Conservation (phyloP, 2,888 invertebrate genomes). For the Cheilosia vernalis region DNA sequence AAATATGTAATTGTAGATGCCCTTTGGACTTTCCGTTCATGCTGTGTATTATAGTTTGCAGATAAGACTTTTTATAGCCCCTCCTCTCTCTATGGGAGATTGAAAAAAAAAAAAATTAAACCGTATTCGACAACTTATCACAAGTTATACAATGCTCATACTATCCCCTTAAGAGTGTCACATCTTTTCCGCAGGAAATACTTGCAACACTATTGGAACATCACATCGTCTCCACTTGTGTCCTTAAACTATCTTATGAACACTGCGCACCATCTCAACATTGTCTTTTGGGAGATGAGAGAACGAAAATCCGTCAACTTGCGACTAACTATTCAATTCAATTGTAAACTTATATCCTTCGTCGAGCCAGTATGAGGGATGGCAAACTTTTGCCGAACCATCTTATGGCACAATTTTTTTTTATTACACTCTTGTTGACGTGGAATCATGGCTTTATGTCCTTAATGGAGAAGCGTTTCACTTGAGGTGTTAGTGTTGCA, state of each 20-base stretch:
- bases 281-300: conserved; percentile 38
- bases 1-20: too few relatives aligned
- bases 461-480: conserved; percentile 29
- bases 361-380: conserved; percentile 2
- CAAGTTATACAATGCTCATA: conserved; percentile 4
- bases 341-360: conserved; percentile 61
- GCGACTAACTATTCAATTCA: conserved; percentile 68
- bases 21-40: too few relatives aligned
- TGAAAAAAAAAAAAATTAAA: not conserved
- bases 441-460: conserved; percentile 41
- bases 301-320: conserved; percentile 59
- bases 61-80: too few relatives aligned
- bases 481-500: conserved; percentile 6
- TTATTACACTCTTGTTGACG: conserved; percentile 64
- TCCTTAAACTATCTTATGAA: conserved; percentile 12
- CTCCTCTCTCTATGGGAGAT: too few relatives aligned
- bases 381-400: conserved; percentile 16
- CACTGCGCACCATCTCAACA: conserved; percentile 23
- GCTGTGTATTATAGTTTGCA: too few relatives aligned
- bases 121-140: conserved; percentile 44
- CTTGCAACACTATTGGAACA: conserved; percentile 24
- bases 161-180: not conserved
- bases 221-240: not conserved
- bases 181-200: not conserved
- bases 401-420: conserved; percentile 12